Evolutionary conservation across 2,888 invertebrate genomes (phyloP).

Genomic region (Apotomis betuletana): DNA sequence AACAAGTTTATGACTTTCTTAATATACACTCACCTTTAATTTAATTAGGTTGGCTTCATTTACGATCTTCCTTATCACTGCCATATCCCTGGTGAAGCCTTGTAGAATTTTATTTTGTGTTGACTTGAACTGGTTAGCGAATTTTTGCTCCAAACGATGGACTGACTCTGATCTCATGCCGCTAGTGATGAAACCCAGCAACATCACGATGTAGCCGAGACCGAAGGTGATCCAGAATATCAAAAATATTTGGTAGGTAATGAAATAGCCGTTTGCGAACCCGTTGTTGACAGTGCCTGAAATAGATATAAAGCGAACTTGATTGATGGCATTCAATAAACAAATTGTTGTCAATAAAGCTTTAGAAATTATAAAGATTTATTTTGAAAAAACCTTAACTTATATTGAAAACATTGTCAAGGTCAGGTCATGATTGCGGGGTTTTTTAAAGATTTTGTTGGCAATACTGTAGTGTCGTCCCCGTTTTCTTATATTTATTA

Average conservation of each 20-base stretch:
- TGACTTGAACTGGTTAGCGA: conserved; percentile 89
- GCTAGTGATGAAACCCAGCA: conserved; percentile 91
- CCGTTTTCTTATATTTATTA: no score
- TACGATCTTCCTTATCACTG: conserved; percentile 88
- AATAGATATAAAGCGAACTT: conserved; percentile 45
- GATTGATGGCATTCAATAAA: not conserved
- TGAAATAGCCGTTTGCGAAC: conserved; percentile 85
- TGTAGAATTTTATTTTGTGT: conserved; percentile 91
- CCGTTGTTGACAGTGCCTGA: conserved; percentile 79
- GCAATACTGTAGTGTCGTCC: no score
- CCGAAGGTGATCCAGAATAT: conserved; percentile 96
- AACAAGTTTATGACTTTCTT: conserved; percentile 14
- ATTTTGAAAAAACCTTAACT: no score
- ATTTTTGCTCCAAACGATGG: conserved; percentile 88
- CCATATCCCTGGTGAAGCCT: conserved; percentile 89
- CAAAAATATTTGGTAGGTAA: conserved; percentile 90
- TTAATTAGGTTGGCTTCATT: conserved; percentile 92
- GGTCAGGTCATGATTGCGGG: no score
- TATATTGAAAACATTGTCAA: no score
- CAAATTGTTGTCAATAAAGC: no score
- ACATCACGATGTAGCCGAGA: conserved; percentile 95
- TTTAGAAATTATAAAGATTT: no score
- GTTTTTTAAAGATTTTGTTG: no score
- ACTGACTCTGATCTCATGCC: conserved; percentile 90
- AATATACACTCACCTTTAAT: conserved; percentile 85